Evolutionary conservation across 2,888 invertebrate genomes (phyloP), one percentile per base, ranked within the genome.

Genomic region (Pseudoips prasinana): DNA sequence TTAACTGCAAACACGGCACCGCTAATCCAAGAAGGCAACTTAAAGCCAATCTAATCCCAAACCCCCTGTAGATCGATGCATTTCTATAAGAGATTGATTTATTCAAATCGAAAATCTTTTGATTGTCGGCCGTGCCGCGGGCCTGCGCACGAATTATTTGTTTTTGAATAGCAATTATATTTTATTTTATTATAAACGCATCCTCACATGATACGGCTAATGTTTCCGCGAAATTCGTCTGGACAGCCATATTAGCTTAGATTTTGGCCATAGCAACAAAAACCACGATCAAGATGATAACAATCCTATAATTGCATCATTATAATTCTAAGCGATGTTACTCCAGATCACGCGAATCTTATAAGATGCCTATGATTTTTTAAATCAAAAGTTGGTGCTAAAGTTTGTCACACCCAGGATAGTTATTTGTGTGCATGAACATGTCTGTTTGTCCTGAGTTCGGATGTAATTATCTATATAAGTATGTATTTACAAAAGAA

Each of bases 91-190:
- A 73, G 82, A 78, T 80, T 85, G 86, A 86, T 86, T 88, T 87
- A 88, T 88, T 88, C 83, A 88, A 86, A 87, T 85, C 78, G 64
- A 83, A 81, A 81, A 72, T 70, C 72, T 76, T 78, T 77, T 78
- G 83, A 82, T 80, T 72, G 79, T 82, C 73, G 70, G 66, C 67
- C 65, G 65, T 61, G 84, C 84, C 80, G 77, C 74, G 64, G 85
- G 79, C 75, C 50, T 54, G 41, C 46, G 46, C 51, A 58, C 55
- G 73, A 79, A 79, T 80, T 86, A 87, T 88, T 88, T 88, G 87
- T 85, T 87, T 87, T 86, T 83, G 79, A 81, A 83, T 83, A 68
- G 85, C 85, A 87, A 88, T 88, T 88, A 88, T 87, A 88, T 84
- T 87, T 86, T 86, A 86, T 86, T 88, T 85, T 83, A 87, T 68